phyloP scores from a whole-genome alignment of 2,888 invertebrate species.

The Agonopterix heracliana region DNA sequence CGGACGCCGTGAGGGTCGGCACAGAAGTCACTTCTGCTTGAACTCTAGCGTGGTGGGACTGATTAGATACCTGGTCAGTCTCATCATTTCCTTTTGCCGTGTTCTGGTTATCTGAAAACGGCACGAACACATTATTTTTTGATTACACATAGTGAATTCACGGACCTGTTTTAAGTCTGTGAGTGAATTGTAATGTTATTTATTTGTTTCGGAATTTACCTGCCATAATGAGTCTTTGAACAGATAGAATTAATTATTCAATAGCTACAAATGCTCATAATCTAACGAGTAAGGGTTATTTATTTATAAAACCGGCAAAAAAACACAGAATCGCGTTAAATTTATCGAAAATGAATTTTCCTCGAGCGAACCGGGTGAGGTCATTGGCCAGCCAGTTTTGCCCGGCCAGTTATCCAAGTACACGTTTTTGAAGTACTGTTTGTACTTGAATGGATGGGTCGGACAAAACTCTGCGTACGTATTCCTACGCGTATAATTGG shows the following conservation, averaged over 20 bases:
- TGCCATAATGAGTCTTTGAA: not conserved
- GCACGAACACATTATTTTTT: not conserved
- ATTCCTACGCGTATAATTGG: too few species aligned
- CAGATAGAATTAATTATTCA: not conserved
- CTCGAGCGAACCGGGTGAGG: too few species aligned
- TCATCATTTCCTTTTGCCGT: slow-evolving; percentile 21
- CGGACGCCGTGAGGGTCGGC: slow-evolving; percentile 39
- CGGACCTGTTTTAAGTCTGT: too few species aligned
- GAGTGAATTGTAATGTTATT: too few species aligned
- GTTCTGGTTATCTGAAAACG: slow-evolving; percentile 37
- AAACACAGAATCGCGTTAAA: too few species aligned
- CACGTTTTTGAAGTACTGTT: too few species aligned
- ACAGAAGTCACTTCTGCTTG: slow-evolving; percentile 24
- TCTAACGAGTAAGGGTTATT: not conserved
- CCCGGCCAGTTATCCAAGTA: too few species aligned
- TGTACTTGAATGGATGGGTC: too few species aligned
- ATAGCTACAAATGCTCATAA: not conserved
- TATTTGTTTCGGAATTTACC: not conserved
- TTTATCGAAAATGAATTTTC: too few species aligned
- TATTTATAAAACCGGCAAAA: not conserved
- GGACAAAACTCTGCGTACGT: too few species aligned
- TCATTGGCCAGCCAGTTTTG: too few species aligned
- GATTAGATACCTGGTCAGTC: slow-evolving; percentile 20
- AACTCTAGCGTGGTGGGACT: slow-evolving; percentile 27
- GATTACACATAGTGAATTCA: too few species aligned